Conservation (phyloP, 2,888 invertebrate species). For the Siphonodentalium dalli region DNA sequence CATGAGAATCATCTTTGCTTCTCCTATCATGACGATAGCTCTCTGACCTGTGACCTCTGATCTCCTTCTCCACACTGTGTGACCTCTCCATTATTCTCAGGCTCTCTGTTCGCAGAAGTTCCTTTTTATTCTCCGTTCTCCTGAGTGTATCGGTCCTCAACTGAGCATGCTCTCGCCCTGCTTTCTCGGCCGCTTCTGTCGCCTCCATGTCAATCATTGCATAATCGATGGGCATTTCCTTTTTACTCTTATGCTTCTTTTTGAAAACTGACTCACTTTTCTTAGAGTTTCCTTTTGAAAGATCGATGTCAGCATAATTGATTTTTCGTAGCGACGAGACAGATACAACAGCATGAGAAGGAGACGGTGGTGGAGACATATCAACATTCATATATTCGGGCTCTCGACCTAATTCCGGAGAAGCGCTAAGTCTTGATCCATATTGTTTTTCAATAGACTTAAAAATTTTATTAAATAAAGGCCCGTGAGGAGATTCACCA, state of each 20-base stretch:
- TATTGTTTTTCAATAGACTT: too few relatives aligned
- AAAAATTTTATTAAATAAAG: conserved; percentile 22
- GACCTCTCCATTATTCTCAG: too few relatives aligned
- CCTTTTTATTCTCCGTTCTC: too few relatives aligned
- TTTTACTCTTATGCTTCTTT: too few relatives aligned
- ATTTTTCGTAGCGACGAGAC: conserved; percentile 33
- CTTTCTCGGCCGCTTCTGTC: conserved; percentile 58
- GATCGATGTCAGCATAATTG: conserved; percentile 64
- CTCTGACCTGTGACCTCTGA: too few relatives aligned
- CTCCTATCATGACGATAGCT: too few relatives aligned
- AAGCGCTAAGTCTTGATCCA: conserved; percentile 22
- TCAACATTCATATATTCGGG: conserved; percentile 44
- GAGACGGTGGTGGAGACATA: conserved; percentile 40
- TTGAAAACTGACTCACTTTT: too few relatives aligned
- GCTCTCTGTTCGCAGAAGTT: too few relatives aligned
- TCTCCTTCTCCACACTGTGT: too few relatives aligned
- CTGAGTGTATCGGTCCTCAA: conserved; percentile 54
- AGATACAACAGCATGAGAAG: conserved; percentile 23
- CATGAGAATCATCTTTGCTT: too few relatives aligned
- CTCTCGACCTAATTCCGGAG: conserved; percentile 24
- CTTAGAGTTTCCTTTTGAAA: too few relatives aligned
- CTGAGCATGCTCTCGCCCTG: conserved; percentile 60
- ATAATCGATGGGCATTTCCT: conserved; percentile 50
- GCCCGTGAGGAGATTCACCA: conserved; percentile 36
- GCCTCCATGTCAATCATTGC: conserved; percentile 63